Evolutionary conservation across 1,140 invertebrate species (phyloP).

Genomic region (Planococcus citri): DNA sequence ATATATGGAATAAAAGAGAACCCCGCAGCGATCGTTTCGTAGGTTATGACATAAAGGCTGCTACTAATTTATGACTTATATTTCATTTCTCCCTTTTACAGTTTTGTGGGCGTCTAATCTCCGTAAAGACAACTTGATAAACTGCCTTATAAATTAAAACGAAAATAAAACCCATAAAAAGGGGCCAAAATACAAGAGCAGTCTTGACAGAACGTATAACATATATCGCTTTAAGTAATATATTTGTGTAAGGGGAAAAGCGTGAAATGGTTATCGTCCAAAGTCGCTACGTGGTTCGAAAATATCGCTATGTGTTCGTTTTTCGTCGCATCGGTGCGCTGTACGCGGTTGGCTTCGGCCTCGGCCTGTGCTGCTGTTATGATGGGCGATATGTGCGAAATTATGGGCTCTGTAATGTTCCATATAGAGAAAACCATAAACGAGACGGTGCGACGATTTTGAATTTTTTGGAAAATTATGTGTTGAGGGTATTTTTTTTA

Average conservation of each 20-base stretch:
- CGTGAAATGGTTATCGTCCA: constrained; percentile 9
- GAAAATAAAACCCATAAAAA: constrained; percentile 20
- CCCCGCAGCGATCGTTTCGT: constrained; percentile 17
- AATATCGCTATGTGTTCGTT: neutral
- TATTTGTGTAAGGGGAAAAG: constrained; percentile 9
- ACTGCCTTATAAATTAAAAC: constrained; percentile 19
- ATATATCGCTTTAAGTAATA: constrained; percentile 16
- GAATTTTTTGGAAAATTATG: too few species aligned
- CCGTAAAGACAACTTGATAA: constrained; percentile 20
- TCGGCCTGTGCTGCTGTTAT: too few species aligned
- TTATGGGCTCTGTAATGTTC: too few species aligned
- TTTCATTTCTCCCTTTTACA: constrained; percentile 18
- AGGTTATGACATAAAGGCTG: constrained; percentile 20
- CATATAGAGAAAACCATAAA: too few species aligned
- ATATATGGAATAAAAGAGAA: neutral
- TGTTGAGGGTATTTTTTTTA: too few species aligned
- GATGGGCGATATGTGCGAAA: neutral
- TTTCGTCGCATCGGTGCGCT: neutral
- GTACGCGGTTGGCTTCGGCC: too few species aligned
- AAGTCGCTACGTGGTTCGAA: neutral
- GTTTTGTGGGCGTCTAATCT: constrained; percentile 15
- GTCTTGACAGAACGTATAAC: constrained; percentile 9
- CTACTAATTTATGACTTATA: constrained; percentile 20
- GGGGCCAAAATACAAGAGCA: constrained; percentile 18
- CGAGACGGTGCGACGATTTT: too few species aligned